Evolutionary conservation across 2,113 vertebrate genomes (phyloP).

Genomic region (Tympanuchus pallidicinctus): DNA sequence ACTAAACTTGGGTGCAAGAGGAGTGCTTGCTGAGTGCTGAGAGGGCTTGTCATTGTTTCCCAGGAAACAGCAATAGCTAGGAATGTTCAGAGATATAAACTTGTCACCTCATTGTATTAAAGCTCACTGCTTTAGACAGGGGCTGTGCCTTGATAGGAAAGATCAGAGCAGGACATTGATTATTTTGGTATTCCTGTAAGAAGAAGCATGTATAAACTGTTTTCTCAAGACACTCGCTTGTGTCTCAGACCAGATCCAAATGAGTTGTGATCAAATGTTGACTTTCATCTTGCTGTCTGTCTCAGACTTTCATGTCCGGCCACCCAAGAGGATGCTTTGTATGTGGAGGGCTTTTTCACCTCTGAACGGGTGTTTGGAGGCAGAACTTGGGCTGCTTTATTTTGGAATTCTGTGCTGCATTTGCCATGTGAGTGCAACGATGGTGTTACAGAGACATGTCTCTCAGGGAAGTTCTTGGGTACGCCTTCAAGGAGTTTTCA

Average conservation of each 20-base stretch:
- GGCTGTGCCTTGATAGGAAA: neutral
- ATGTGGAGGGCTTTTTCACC: neutral
- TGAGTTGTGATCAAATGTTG: neutral
- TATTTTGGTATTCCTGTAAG: neutral
- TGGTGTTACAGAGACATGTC: neutral
- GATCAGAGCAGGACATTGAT: neutral
- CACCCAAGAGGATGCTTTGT: neutral
- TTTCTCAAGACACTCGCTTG: neutral
- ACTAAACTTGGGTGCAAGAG: neutral
- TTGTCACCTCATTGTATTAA: neutral
- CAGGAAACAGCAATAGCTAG: slow-evolving; percentile 12
- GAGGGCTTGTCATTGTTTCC: slow-evolving; percentile 16
- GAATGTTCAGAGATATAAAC: slow-evolving; percentile 11
- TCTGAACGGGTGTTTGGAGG: neutral
- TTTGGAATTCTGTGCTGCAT: neutral
- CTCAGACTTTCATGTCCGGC: neutral
- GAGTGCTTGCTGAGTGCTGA: neutral
- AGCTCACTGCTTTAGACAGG: neutral
- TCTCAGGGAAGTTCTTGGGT: neutral
- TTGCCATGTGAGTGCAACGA: neutral
- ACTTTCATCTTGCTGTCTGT: neutral
- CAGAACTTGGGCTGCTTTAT: neutral
- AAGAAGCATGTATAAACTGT: neutral
- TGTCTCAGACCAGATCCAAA: neutral
- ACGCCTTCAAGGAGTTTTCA: neutral